Evolutionary conservation across 2,113 vertebrate genomes (phyloP), one percentile per base, ranked within the genome.

Genomic region (Arizona elegans): DNA sequence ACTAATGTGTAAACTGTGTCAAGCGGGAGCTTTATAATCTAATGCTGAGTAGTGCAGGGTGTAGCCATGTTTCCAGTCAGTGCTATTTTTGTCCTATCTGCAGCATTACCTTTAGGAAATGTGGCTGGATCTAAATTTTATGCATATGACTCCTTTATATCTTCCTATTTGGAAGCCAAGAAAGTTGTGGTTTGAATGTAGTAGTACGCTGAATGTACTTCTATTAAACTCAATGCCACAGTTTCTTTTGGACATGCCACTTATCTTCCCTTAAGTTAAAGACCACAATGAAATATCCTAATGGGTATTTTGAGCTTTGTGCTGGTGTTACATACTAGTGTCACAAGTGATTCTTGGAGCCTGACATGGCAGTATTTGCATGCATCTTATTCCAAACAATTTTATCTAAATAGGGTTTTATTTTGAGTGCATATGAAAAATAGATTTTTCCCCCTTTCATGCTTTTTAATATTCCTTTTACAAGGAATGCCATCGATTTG

Each of bases 41-140:
- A 87, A 29, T 81, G 90, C 47, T 70, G 95, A 95, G 91, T 88
- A 3, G 95, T 96, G 96, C 95, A 96, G 95, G 92, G 94, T 62
- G 59, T 88, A 89, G 94, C 96, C 95, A 95, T 97, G 93, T 96
- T 96, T 96, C 94, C 75, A 95, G 91, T 89, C 85, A 12, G 33
- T 94, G 95, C 97, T 97, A 96, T 97, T 97, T 97, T 96, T 97
- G 95, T 96, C 91, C 87, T 89, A 43, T 93, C 92, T 38, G 92
- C 95, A 92, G 93, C 94, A 95, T 94, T 94, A 95, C 95, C 88
- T 92, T 95, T 94, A 92, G 96, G 95, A 96, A 96, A 95, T 38
- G 92, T 90, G 95, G 95, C 26, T 90, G 1, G 92, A 0, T 54
- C 91, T 95, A 15, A 38, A 91, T 93, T 94, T 90, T 88, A 90